phyloP scores from a whole-genome alignment of 2,797 vertebrate genomes.

The Coregonus suidteri region DNA sequence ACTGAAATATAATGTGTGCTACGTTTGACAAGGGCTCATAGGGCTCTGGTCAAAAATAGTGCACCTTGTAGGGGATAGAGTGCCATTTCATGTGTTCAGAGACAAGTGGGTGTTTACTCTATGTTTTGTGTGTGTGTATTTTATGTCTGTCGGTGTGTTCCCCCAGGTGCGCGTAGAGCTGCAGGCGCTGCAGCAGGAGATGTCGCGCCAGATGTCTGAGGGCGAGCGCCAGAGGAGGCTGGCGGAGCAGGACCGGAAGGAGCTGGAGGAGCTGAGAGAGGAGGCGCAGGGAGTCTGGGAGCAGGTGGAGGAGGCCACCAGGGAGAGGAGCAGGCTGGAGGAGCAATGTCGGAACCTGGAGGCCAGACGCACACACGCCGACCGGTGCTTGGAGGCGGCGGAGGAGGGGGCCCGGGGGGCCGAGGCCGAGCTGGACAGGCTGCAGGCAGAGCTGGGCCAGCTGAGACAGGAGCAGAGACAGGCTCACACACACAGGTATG shows the following conservation, averaged over 20 bases:
- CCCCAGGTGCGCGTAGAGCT: conserved; percentile 74
- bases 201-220: conserved; percentile 69
- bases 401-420: conserved; percentile 66
- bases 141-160: background rate
- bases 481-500: conserved; percentile 57
- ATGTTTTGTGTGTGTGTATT: background rate
- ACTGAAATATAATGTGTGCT: background rate
- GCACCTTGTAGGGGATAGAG: no score
- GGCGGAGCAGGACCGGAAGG: conserved; percentile 61
- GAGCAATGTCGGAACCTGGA: conserved; percentile 72
- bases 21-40: background rate
- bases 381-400: conserved; percentile 69
- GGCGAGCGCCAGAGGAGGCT: conserved; percentile 71
- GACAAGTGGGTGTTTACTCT: background rate
- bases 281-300: conserved; percentile 59
- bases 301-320: conserved; percentile 43
- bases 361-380: conserved; percentile 70
- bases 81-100: background rate
- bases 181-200: conserved; percentile 67
- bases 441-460: conserved; percentile 62
- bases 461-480: conserved; percentile 72
- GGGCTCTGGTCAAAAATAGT: no score
- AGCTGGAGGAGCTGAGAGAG: conserved; percentile 55
- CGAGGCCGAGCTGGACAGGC: conserved; percentile 54
- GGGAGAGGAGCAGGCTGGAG: conserved; percentile 71